A percentile compares a stretch with the other conserved stretches of the same genome.
phyloP scores from a whole-genome alignment of 1,140 invertebrate species.

The Meloidogyne exigua region DNA sequence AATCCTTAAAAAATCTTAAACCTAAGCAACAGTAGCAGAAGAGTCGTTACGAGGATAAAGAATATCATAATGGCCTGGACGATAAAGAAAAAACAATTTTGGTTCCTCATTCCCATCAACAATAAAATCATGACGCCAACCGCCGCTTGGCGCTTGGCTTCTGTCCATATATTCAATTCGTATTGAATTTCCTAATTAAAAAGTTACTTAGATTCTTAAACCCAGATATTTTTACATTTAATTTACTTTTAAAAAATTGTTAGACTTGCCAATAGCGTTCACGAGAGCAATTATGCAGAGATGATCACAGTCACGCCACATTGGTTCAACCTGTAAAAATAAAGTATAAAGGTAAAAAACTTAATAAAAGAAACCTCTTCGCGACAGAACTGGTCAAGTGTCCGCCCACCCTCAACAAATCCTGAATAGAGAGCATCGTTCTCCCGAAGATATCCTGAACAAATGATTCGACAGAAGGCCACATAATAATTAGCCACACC shows the following conservation, averaged over 20 bases:
- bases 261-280: constrained; percentile 46
- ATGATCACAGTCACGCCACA: constrained; percentile 53
- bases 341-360: not conserved
- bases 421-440: constrained; percentile 45
- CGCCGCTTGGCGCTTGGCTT: constrained; percentile 48
- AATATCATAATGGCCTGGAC: constrained; percentile 53
- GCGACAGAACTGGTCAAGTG: constrained; percentile 44
- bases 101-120: constrained; percentile 32
- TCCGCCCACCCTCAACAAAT: constrained; percentile 48
- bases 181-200: constrained; percentile 37
- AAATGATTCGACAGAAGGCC: constrained; percentile 47
- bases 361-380: constrained; percentile 34
- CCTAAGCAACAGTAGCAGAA: not conserved
- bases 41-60: constrained; percentile 26
- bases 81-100: constrained; percentile 47
- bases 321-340: constrained; percentile 39
- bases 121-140: constrained; percentile 53
- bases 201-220: not conserved
- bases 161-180: constrained; percentile 56
- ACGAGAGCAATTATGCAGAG: constrained; percentile 52
- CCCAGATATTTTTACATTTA: not conserved
- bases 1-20: not conserved
- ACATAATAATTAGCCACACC: constrained; percentile 52
- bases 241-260: not conserved
- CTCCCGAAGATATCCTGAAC: constrained; percentile 50